Evolutionary conservation across 2,113 vertebrate genomes (phyloP).

Genomic region (Catharus minimus): DNA sequence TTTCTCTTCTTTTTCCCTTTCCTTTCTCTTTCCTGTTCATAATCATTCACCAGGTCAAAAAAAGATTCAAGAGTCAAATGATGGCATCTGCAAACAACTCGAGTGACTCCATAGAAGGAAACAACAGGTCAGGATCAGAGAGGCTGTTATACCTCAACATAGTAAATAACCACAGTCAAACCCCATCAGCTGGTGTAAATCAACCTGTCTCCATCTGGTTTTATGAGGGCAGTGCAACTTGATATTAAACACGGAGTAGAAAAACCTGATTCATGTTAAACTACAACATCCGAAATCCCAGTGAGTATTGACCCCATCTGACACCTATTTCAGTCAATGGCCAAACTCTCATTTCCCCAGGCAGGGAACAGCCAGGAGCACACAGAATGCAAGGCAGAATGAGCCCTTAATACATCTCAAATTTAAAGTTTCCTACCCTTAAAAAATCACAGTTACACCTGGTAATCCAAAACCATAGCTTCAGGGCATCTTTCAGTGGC

Average conservation of each 20-base stretch:
- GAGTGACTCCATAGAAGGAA: constrained; percentile 20
- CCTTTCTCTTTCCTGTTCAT: not conserved
- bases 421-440: not conserved
- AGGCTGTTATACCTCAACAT: not conserved
- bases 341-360: not conserved
- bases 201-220: not conserved
- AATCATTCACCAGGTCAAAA: not conserved
- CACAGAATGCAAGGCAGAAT: rapidly evolving
- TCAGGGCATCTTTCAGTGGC: not conserved
- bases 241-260: not conserved
- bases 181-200: not conserved
- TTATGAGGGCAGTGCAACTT: not conserved
- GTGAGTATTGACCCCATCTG: not conserved
- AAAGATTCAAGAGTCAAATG: not conserved
- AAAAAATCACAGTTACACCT: not conserved
- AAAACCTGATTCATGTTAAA: not conserved
- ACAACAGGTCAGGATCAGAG: not conserved
- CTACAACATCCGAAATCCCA: not conserved
- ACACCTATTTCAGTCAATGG: not conserved
- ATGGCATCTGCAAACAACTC: not conserved
- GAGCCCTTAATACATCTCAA: not conserved
- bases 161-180: not conserved
- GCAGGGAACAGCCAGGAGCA: not conserved
- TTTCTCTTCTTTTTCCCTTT: not conserved
- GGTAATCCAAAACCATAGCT: not conserved